Conservation (phyloP, 2,888 invertebrate species). For the Callosobruchus maculatus region DNA sequence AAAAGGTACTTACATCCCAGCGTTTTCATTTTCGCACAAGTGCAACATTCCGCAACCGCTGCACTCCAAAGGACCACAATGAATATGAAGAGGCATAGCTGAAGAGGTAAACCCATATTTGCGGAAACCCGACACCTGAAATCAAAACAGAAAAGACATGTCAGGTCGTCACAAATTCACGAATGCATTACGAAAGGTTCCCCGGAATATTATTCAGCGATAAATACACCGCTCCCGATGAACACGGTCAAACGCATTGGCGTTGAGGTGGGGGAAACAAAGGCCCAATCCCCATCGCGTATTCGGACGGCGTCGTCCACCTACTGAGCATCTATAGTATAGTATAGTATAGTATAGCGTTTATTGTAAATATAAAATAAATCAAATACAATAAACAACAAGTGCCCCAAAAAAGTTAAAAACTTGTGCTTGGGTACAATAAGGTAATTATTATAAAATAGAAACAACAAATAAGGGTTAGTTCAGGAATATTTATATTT, state of each 20-base stretch:
- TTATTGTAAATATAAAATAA: too few species aligned
- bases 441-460: too few species aligned
- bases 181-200: not conserved
- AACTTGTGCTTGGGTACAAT: too few species aligned
- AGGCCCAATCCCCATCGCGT: too few species aligned
- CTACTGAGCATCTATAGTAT: too few species aligned
- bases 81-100: not conserved
- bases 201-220: not conserved
- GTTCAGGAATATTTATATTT: too few species aligned
- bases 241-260: not conserved
- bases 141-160: not conserved
- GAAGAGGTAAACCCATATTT: not conserved
- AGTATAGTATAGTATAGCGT: too few species aligned
- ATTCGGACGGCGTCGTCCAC: too few species aligned
- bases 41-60: not conserved
- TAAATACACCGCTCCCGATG: not conserved
- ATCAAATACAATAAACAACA: too few species aligned
- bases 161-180: not conserved
- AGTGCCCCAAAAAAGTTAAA: too few species aligned
- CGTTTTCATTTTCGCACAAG: constrained; percentile 2
- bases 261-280: not conserved
- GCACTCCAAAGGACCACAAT: not conserved
- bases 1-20: constrained; percentile 18
- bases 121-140: not conserved
- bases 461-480: too few species aligned